These are phyloP conservation scores for Steatocranus sp. DNA, from an alignment of 2,797 vertebrate species.

Conservation along the genomic window DNA sequence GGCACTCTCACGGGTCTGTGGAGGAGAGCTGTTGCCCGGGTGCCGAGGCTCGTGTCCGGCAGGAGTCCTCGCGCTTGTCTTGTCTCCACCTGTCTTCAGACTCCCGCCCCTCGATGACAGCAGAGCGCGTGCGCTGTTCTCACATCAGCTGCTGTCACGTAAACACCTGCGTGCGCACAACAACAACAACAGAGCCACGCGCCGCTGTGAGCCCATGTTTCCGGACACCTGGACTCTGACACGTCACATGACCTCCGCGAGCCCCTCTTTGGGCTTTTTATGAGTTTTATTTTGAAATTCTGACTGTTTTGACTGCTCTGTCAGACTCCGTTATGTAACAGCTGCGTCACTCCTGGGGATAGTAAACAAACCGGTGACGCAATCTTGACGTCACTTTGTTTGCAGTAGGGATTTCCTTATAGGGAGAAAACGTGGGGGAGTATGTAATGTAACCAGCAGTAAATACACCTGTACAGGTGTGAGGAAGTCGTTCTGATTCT, in stretches of 20 bases:
- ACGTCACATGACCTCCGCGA: not conserved
- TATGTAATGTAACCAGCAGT: not conserved
- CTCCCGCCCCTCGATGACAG: not conserved
- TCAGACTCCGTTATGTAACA: not conserved
- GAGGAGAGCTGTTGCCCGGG: not conserved
- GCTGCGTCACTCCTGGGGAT: not conserved
- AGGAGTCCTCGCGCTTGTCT: not conserved
- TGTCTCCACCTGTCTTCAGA: not conserved
- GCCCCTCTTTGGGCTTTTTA: not conserved
- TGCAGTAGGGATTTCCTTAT: not conserved
- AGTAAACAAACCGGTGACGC: not conserved
- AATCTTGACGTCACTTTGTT: not conserved
- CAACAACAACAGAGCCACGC: not conserved
- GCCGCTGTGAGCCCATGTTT: not conserved
- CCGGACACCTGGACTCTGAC: not conserved
- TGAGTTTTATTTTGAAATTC: not conserved
- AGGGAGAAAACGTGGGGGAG: not conserved
- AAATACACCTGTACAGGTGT: not conserved
- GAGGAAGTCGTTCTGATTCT: not conserved
- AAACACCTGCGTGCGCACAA: not conserved
- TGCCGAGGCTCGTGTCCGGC: not conserved
- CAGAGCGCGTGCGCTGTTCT: not conserved
- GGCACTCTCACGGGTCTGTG: not conserved
- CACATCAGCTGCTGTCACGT: not conserved
- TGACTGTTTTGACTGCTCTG: not conserved